phyloP scores from a whole-genome alignment of 2,797 vertebrate species.

The Epinephelus malabaricus region DNA sequence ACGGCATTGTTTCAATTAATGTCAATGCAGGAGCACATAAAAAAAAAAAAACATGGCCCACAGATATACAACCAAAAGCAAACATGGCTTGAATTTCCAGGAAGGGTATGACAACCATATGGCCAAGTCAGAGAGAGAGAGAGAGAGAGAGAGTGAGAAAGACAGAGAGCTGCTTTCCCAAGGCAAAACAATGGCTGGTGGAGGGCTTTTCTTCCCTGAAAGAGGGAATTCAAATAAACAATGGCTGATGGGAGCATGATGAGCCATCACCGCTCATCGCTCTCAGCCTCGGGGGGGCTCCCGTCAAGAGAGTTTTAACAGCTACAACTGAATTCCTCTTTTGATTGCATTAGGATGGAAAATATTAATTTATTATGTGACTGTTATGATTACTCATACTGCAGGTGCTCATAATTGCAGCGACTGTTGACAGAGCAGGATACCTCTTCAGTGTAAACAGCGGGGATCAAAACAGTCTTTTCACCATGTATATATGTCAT shows the following conservation, averaged over 20 bases:
- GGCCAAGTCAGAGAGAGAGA: constrained; percentile 27
- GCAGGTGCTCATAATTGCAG: constrained; percentile 34
- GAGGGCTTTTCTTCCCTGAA: constrained; percentile 55
- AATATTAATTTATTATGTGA: constrained; percentile 52
- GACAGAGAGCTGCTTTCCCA: constrained; percentile 49
- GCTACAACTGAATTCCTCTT: constrained; percentile 46
- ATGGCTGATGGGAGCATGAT: constrained; percentile 68
- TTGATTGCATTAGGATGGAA: constrained; percentile 60
- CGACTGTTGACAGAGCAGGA: constrained; percentile 22
- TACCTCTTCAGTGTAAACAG: not conserved
- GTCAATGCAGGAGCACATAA: constrained; percentile 38
- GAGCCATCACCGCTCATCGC: constrained; percentile 60
- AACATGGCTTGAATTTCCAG: constrained; percentile 76
- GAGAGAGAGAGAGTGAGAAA: constrained; percentile 21
- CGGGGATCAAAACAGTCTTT: not conserved
- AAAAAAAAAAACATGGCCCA: constrained; percentile 23
- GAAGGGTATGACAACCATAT: constrained; percentile 80
- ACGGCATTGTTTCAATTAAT: constrained; percentile 78
- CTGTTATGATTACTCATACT: constrained; percentile 35
- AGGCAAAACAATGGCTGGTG: constrained; percentile 66
- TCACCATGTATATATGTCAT: not conserved
- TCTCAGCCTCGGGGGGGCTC: constrained; percentile 38
- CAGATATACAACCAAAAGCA: constrained; percentile 62
- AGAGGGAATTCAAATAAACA: constrained; percentile 78
- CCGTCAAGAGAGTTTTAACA: constrained; percentile 48